Evolutionary conservation across 2,113 vertebrate species (phyloP).

Genomic region (Lycaon pictus): DNA sequence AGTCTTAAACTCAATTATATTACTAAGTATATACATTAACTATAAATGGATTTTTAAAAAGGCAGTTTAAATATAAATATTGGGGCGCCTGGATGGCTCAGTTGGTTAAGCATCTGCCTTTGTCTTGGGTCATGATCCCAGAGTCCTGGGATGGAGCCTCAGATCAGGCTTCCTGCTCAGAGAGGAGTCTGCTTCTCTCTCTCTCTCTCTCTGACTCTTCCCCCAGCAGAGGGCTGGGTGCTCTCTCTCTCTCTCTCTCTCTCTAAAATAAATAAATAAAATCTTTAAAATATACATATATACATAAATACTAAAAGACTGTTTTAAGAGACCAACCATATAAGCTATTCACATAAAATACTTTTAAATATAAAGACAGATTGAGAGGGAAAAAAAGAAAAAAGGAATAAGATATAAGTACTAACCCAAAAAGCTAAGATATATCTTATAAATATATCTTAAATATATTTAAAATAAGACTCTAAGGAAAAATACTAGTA

Average conservation of each 20-base stretch:
- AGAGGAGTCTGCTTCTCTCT: too few relatives aligned
- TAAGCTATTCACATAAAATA: not conserved
- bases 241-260: too few relatives aligned
- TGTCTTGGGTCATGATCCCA: too few relatives aligned
- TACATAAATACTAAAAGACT: not conserved
- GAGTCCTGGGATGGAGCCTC: too few relatives aligned
- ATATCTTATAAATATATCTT: too few relatives aligned
- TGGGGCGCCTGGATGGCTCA: not conserved
- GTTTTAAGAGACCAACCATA: not conserved
- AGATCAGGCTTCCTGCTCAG: too few relatives aligned
- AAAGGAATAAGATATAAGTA: not conserved
- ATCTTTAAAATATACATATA: too few relatives aligned
- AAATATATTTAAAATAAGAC: not conserved
- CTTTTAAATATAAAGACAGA: not conserved
- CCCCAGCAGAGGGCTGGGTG: too few relatives aligned
- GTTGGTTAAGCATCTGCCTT: too few relatives aligned
- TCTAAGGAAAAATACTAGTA: not conserved
- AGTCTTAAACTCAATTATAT: not conserved
- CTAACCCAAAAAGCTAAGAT: not conserved
- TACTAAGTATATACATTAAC: not conserved
- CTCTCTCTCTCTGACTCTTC: too few relatives aligned
- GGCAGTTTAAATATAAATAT: conserved; percentile 3
- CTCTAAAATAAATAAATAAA: too few relatives aligned
- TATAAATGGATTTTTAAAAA: not conserved
- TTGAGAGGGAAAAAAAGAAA: not conserved